Percentiles rank a stretch among this genome's conserved stretches.
Conservation (phyloP, 2,797 vertebrate genomes). For the Hybognathus amarus region DNA sequence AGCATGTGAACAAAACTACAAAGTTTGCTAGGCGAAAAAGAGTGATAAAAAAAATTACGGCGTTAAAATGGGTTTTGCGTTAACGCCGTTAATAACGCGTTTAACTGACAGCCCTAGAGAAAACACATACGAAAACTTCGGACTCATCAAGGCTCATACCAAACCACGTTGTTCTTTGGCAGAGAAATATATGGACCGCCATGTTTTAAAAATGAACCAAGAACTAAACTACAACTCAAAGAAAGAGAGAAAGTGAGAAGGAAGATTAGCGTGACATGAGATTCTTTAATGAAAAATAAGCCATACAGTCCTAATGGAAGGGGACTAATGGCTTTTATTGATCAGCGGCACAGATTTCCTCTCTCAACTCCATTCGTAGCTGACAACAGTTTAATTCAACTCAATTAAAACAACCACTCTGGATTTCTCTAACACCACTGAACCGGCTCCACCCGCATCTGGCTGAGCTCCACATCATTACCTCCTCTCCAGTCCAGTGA, state of each 20-base stretch:
- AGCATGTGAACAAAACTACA: too few relatives aligned
- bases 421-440: conserved; percentile 62
- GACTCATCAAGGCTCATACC: conserved; percentile 6
- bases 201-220: background rate
- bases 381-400: conserved; percentile 82
- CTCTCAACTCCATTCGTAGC: conserved; percentile 74
- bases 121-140: too few relatives aligned
- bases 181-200: background rate
- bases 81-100: too few relatives aligned
- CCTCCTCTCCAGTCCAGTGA: conserved; percentile 14
- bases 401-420: conserved; percentile 80
- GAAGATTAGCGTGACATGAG: conserved; percentile 68
- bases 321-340: conserved; percentile 82
- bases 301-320: conserved; percentile 80
- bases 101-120: too few relatives aligned
- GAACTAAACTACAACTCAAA: conserved; percentile 18
- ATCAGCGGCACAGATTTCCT: conserved; percentile 78
- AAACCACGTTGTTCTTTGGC: background rate
- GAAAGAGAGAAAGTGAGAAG: background rate
- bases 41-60: too few relatives aligned
- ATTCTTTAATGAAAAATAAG: conserved; percentile 76
- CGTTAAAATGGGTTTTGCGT: too few relatives aligned
- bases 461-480: conserved; percentile 1
- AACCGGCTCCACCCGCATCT: conserved; percentile 76
- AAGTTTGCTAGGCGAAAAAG: too few relatives aligned